Conservation (phyloP, 2,888 invertebrate genomes). For the Andrena camellia region DNA sequence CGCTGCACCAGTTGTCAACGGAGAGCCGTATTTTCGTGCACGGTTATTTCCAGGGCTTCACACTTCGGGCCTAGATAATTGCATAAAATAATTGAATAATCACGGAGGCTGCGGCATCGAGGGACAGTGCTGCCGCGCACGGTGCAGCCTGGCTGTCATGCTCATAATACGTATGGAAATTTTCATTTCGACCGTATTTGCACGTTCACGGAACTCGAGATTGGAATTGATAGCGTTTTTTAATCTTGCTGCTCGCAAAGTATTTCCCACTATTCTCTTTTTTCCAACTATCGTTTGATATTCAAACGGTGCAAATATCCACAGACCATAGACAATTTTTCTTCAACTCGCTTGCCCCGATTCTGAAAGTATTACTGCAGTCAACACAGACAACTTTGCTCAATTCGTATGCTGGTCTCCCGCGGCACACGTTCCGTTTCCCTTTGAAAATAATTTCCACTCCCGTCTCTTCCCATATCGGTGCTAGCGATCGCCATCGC, state of each 20-base stretch:
- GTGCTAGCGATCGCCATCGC: slow-evolving; percentile 9
- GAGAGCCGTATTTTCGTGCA: slow-evolving; percentile 21
- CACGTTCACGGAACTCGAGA: slow-evolving; percentile 31
- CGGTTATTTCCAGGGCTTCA: slow-evolving; percentile 35
- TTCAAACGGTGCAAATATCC: slow-evolving; percentile 4
- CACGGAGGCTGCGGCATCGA: slow-evolving; percentile 18
- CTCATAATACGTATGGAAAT: slow-evolving; percentile 44
- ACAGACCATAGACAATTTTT: too few species aligned
- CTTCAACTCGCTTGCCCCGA: too few species aligned
- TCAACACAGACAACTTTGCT: not conserved
- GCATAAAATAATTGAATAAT: slow-evolving; percentile 57
- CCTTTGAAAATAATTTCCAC: slow-evolving; percentile 7
- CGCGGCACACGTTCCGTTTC: not conserved
- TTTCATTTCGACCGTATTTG: slow-evolving; percentile 39
- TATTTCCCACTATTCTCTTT: not conserved
- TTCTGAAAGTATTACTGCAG: too few species aligned
- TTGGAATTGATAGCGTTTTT: slow-evolving; percentile 40
- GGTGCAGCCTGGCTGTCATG: slow-evolving; percentile 7
- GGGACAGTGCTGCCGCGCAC: not conserved
- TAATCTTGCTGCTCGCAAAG: slow-evolving; percentile 23
- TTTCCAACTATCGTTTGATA: not conserved
- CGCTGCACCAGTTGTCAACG: not conserved
- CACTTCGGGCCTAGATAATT: slow-evolving; percentile 46
- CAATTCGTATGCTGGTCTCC: not conserved
- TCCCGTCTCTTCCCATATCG: not conserved